phyloP scores from a whole-genome alignment of 2,113 vertebrate species.

The Otocyon megalotis region DNA sequence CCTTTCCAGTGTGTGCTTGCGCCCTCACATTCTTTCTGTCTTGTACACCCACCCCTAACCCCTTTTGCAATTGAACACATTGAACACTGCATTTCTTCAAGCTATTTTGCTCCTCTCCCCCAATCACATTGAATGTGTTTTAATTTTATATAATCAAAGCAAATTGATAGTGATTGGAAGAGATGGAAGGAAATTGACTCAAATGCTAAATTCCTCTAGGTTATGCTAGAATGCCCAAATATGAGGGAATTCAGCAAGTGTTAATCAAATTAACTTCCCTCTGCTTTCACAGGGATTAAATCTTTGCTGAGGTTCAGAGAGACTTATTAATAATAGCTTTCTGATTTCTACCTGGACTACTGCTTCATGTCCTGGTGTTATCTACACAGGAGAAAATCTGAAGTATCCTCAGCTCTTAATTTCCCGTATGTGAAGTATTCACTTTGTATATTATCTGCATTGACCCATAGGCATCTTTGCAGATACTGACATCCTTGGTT shows the following conservation, averaged over 20 bases:
- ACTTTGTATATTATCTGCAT: neutral
- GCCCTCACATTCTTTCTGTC: slow-evolving; percentile 60
- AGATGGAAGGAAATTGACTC: neutral
- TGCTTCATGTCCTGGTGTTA: neutral
- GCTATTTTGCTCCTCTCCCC: neutral
- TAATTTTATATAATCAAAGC: slow-evolving; percentile 65
- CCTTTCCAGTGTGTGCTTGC: slow-evolving; percentile 73
- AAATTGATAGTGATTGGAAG: slow-evolving; percentile 25
- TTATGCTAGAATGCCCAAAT: slow-evolving; percentile 58
- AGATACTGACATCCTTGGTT: neutral
- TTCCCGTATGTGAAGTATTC: neutral
- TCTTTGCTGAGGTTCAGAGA: slow-evolving; percentile 29
- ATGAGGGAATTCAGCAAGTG: slow-evolving; percentile 52
- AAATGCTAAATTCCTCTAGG: slow-evolving; percentile 41
- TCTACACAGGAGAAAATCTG: neutral
- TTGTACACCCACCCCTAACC: slow-evolving; percentile 77
- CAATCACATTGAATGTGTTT: slow-evolving; percentile 19
- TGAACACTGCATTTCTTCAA: slow-evolving; percentile 80
- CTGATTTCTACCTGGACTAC: slow-evolving; percentile 46
- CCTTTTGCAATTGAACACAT: slow-evolving; percentile 84
- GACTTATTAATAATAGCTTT: slow-evolving; percentile 1
- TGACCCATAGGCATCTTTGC: neutral
- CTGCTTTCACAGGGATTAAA: slow-evolving; percentile 39
- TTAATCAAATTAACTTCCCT: slow-evolving; percentile 64
- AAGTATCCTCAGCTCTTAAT: neutral